Evolutionary conservation across 2,888 invertebrate genomes (phyloP).

Genomic region (Electrophaes corylata): DNA sequence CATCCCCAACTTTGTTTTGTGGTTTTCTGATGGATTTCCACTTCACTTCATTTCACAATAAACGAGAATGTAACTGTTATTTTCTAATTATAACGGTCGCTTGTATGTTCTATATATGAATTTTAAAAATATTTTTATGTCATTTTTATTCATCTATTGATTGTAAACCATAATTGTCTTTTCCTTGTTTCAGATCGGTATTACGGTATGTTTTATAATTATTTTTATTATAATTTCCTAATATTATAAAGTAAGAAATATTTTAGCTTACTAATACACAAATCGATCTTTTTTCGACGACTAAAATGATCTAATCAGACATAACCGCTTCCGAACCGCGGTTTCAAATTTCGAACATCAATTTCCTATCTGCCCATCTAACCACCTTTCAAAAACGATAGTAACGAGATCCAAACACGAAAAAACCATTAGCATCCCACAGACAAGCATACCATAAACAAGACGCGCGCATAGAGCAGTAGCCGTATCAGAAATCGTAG

Average conservation of each 20-base stretch:
- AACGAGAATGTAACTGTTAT: background rate
- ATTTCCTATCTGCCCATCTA: slow-evolving; percentile 45
- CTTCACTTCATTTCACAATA: slow-evolving; percentile 8
- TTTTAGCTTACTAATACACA: background rate
- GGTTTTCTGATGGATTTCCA: slow-evolving; percentile 24
- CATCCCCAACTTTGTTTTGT: slow-evolving; percentile 20
- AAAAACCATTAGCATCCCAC: slow-evolving; percentile 68
- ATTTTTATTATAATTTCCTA: slow-evolving; percentile 1
- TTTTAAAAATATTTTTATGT: background rate
- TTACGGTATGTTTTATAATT: slow-evolving; percentile 30
- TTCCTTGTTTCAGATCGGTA: slow-evolving; percentile 34
- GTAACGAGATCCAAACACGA: slow-evolving; percentile 76
- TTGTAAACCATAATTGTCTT: slow-evolving; percentile 27
- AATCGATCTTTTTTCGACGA: background rate
- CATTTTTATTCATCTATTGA: background rate
- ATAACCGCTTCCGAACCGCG: slow-evolving; percentile 38
- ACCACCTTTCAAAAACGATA: slow-evolving; percentile 63
- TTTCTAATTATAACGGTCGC: background rate
- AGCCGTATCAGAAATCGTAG: slow-evolving; percentile 76
- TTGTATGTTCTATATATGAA: background rate
- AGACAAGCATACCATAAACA: slow-evolving; percentile 60
- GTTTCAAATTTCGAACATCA: slow-evolving; percentile 50
- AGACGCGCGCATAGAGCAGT: slow-evolving; percentile 51
- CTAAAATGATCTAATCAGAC: slow-evolving; percentile 29
- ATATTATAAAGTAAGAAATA: background rate